Percentiles rank a stretch among this genome's conserved stretches.
Conservation (phyloP, 2,888 invertebrate species). For the Isotomurus palustris region DNA sequence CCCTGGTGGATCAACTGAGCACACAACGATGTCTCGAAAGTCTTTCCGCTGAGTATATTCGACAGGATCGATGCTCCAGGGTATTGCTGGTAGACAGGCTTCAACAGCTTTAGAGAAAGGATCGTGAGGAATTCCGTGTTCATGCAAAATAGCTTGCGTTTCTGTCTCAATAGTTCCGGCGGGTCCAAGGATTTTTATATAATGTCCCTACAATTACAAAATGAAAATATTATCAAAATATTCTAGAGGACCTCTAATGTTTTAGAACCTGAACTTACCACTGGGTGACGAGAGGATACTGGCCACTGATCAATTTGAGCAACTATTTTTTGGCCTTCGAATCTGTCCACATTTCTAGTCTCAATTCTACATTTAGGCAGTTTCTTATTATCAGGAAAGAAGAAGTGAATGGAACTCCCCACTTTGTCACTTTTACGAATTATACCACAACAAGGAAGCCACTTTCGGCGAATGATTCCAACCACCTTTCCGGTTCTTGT, state of each 20-base stretch:
- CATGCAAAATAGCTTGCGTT: conserved; percentile 90
- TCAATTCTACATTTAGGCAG: conserved; percentile 94
- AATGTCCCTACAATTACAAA: conserved; percentile 67
- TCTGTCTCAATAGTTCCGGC: conserved; percentile 93
- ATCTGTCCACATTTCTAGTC: conserved; percentile 78
- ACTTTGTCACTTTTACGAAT: conserved; percentile 70
- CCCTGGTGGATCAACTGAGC: conserved; percentile 96
- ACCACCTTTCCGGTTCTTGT: conserved; percentile 74
- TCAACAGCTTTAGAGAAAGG: conserved; percentile 92
- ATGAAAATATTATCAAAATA: background rate
- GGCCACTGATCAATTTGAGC: conserved; percentile 98
- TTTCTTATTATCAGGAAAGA: conserved; percentile 88
- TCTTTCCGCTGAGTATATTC: conserved; percentile 75
- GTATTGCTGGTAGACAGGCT: conserved; percentile 79
- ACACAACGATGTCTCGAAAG: conserved; percentile 76
- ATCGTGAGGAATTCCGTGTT: conserved; percentile 95
- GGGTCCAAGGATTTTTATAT: conserved; percentile 84
- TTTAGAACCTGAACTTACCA: conserved; percentile 51
- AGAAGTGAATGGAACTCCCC: conserved; percentile 68
- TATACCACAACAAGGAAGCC: conserved; percentile 97
- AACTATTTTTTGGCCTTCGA: conserved; percentile 80
- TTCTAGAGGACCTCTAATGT: too few relatives aligned
- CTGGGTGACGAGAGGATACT: conserved; percentile 81
- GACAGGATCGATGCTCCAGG: conserved; percentile 81
- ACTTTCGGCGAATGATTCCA: conserved; percentile 92